These are phyloP conservation scores for Drosophila azteca DNA, from an alignment of 1,140 invertebrate species.

Conservation along the genomic window DNA sequence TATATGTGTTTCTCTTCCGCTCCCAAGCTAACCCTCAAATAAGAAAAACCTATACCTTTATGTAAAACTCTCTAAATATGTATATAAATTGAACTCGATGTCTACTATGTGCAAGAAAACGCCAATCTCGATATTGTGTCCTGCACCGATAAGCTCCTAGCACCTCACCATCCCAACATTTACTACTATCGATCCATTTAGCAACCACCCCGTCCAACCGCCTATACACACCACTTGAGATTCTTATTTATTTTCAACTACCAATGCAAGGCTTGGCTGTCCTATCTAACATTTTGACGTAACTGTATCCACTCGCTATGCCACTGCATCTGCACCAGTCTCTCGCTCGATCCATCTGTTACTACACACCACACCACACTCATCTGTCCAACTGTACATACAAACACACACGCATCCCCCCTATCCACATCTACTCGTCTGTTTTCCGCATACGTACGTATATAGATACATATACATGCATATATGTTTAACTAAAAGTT, in stretches of 20 bases:
- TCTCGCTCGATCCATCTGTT: constrained; percentile 16
- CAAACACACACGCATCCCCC: constrained; percentile 29
- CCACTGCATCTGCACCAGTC: constrained; percentile 39
- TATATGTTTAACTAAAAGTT: constrained; percentile 32
- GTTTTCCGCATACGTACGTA: constrained; percentile 25
- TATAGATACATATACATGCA: constrained; percentile 6
- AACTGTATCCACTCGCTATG: constrained; percentile 39
- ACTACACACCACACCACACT: background rate
- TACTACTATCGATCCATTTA: constrained; percentile 23
- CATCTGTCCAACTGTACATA: constrained; percentile 36
- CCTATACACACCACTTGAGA: constrained; percentile 6
- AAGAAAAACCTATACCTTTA: constrained; percentile 42
- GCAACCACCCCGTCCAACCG: constrained; percentile 4
- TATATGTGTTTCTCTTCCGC: constrained; percentile 48
- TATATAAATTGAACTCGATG: constrained; percentile 44
- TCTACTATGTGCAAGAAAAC: constrained; percentile 42
- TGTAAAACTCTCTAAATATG: constrained; percentile 57
- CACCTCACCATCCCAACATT: constrained; percentile 11
- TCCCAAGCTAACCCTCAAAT: constrained; percentile 57
- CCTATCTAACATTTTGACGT: constrained; percentile 11
- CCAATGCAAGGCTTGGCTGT: no score
- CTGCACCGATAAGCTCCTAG: constrained; percentile 39
- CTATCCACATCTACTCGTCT: constrained; percentile 40
- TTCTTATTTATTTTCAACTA: constrained; percentile 17
- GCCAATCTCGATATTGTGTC: constrained; percentile 45